Conservation (phyloP, 2,113 vertebrate genomes). For the Vidua chalybeata region DNA sequence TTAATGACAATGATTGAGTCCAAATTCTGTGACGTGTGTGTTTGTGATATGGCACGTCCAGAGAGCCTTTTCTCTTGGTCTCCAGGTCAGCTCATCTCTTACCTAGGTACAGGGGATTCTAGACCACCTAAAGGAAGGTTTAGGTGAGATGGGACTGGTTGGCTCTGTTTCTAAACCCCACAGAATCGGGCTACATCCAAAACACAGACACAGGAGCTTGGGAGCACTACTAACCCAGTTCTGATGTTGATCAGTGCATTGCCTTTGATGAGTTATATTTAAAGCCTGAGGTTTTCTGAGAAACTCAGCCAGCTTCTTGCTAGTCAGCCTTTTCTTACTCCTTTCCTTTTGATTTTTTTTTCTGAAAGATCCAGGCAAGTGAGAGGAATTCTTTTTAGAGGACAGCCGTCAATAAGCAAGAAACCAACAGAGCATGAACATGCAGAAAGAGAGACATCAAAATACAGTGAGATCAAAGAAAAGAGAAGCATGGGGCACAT, state of each 20-base stretch:
- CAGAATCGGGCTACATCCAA: background rate
- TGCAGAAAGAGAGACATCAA: background rate
- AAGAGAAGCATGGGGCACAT: background rate
- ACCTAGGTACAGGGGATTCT: rapidly evolving
- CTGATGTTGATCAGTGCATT: background rate
- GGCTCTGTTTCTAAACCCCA: background rate
- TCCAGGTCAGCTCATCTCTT: background rate
- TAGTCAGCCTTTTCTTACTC: background rate
- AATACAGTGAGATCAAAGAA: background rate
- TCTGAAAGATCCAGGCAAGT: background rate
- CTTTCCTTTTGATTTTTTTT: background rate
- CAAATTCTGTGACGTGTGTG: background rate
- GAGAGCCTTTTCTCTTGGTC: background rate
- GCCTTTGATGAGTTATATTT: background rate
- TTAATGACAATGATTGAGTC: background rate
- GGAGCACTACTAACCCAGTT: background rate
- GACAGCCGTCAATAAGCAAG: background rate
- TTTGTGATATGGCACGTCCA: background rate
- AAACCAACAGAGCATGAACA: background rate
- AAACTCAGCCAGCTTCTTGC: background rate
- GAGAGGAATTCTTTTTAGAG: background rate
- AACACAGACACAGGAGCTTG: background rate
- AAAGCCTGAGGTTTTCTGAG: background rate
- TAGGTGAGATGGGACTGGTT: background rate
- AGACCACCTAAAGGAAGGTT: background rate